Conservation (phyloP, 2,113 vertebrate genomes). For the Vombatus ursinus region DNA sequence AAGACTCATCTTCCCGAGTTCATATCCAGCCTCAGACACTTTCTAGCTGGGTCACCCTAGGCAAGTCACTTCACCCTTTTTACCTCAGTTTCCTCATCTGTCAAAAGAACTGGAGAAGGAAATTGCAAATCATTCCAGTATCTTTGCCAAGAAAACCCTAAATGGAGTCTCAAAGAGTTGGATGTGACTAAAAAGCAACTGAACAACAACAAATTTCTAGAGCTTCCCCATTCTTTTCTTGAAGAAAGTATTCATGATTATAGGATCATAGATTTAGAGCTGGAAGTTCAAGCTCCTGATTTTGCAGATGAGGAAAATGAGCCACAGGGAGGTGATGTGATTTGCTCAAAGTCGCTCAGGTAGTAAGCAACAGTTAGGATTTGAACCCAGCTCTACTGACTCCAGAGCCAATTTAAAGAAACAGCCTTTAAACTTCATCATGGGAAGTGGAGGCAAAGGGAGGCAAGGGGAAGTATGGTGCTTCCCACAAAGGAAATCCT, state of each 20-base stretch:
- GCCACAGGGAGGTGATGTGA: not conserved
- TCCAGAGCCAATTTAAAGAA: not conserved
- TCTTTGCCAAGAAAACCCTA: too few species aligned
- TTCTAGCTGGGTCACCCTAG: too few species aligned
- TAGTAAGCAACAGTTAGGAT: not conserved
- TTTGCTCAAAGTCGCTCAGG: not conserved
- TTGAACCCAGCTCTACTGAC: not conserved
- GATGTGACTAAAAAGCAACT: too few species aligned
- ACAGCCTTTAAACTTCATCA: not conserved
- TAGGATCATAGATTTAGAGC: not conserved
- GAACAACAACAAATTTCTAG: not conserved
- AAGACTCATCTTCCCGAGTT: too few species aligned
- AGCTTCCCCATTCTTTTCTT: not conserved
- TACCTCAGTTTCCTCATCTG: too few species aligned
- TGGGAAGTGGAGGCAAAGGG: not conserved
- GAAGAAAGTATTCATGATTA: not conserved
- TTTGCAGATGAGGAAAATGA: not conserved
- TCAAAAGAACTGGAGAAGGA: too few species aligned
- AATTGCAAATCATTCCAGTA: too few species aligned
- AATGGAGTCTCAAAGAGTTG: too few species aligned
- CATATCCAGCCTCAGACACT: too few species aligned
- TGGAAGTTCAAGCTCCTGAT: not conserved
- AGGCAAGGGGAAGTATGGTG: not conserved
- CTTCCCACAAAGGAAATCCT: not conserved
- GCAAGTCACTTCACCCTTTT: too few species aligned